Evolutionary conservation across 2,888 invertebrate species (phyloP).

Genomic region (Drosophila mimica): DNA sequence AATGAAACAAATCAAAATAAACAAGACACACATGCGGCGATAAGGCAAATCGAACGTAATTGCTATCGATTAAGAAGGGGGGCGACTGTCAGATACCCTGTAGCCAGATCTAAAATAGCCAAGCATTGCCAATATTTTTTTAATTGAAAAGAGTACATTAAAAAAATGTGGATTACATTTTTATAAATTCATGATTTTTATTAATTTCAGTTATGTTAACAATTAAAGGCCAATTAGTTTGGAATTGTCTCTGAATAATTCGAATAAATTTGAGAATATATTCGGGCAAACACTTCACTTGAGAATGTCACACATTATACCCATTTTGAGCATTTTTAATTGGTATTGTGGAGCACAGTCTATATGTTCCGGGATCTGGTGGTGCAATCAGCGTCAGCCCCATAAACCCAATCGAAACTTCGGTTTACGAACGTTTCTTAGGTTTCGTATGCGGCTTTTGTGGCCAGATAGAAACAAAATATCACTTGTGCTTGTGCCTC

Average conservation of each 20-base stretch:
- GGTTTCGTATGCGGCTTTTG: constrained; percentile 26
- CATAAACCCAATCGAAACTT: constrained; percentile 15
- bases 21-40: constrained; percentile 26
- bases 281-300: background rate
- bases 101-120: background rate
- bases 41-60: constrained; percentile 33
- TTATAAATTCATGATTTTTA: background rate
- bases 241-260: background rate
- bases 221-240: background rate
- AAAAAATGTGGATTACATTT: background rate
- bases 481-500: constrained; percentile 2
- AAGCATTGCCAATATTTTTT: background rate
- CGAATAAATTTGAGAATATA: background rate
- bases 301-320: background rate
- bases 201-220: no score
- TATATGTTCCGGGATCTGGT: constrained; percentile 5
- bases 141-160: no score
- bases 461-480: constrained; percentile 26
- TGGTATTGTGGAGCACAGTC: background rate
- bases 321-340: background rate
- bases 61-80: background rate
- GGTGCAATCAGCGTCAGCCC: constrained; percentile 1
- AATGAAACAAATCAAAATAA: constrained; percentile 7
- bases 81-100: constrained; percentile 1
- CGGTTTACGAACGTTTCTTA: constrained; percentile 22